Conservation (phyloP, 2,797 vertebrate species). For the Gymnothorax reevesii region DNA sequence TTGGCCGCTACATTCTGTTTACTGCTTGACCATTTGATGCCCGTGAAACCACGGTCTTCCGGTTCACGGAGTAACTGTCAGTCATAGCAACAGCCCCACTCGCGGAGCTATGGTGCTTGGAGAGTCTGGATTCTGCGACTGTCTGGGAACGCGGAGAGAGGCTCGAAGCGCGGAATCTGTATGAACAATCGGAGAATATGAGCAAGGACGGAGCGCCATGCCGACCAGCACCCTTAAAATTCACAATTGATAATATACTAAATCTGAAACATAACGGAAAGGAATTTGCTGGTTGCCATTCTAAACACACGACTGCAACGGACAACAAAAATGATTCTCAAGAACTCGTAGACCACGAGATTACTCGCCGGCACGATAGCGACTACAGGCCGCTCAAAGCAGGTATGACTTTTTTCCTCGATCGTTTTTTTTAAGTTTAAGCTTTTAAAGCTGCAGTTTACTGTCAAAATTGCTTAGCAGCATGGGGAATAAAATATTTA, state of each 20-base stretch:
- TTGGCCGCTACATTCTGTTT: conserved; percentile 56
- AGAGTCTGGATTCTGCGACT: conserved; percentile 52
- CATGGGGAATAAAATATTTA: background rate
- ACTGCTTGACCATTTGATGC: conserved; percentile 67
- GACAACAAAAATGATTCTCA: conserved; percentile 54
- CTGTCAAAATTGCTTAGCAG: background rate
- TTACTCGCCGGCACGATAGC: conserved; percentile 44
- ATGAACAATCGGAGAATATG: conserved; percentile 60
- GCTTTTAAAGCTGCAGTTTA: background rate
- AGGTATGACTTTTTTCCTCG: conserved; percentile 50
- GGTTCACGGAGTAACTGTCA: conserved; percentile 50
- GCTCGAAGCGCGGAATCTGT: conserved; percentile 37
- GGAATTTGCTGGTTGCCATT: conserved; percentile 59
- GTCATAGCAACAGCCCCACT: conserved; percentile 57
- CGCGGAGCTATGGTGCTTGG: conserved; percentile 70
- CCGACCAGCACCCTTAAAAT: conserved; percentile 75
- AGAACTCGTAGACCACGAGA: conserved; percentile 50
- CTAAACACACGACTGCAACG: conserved; percentile 37
- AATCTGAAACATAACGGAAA: conserved; percentile 71
- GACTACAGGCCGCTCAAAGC: conserved; percentile 46
- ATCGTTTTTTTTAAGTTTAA: background rate
- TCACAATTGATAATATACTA: conserved; percentile 80
- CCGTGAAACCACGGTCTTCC: conserved; percentile 57
- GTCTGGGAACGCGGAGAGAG: conserved; percentile 30
- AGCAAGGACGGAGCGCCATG: conserved; percentile 76